A percentile compares a stretch with the other conserved stretches of the same genome.
These are phyloP conservation scores for Entomyzon cyanotis DNA, from an alignment of 2,113 vertebrate genomes.

Conservation along the genomic window DNA sequence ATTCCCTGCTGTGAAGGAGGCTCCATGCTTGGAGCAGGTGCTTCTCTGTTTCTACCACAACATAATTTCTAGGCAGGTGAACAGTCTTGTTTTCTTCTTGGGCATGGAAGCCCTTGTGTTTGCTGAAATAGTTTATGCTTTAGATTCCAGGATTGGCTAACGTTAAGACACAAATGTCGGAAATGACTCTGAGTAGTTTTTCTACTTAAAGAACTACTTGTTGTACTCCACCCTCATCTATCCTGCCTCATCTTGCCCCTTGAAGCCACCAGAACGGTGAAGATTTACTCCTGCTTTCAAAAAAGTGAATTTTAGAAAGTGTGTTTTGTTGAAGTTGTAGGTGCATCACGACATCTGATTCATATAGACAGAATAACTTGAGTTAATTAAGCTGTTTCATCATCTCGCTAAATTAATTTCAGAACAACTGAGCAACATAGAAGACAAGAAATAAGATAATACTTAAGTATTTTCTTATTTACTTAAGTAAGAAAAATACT, in stretches of 20 bases:
- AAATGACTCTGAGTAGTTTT: background rate
- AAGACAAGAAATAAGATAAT: no score
- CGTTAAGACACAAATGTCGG: background rate
- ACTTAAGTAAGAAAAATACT: no score
- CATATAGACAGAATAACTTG: background rate
- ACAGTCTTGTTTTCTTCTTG: background rate
- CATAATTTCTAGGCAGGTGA: background rate
- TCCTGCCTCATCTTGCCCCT: rapidly evolving
- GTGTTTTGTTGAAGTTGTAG: background rate
- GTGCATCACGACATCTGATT: background rate
- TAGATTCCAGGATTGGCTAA: background rate
- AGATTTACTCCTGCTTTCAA: background rate
- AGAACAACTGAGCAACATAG: background rate
- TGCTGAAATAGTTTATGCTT: background rate
- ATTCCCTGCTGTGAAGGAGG: background rate
- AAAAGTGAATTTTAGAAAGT: background rate
- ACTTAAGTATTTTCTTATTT: no score
- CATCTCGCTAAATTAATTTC: background rate
- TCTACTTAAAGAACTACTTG: background rate
- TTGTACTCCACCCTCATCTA: background rate
- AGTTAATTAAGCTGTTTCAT: background rate
- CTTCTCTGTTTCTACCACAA: background rate
- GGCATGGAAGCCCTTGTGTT: background rate
- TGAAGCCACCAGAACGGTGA: background rate
- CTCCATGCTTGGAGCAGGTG: background rate